Percentiles rank a stretch among this genome's conserved stretches.
Evolutionary conservation across 2,113 vertebrate genomes (phyloP).

Genomic region (Dissostichus mawsoni): DNA sequence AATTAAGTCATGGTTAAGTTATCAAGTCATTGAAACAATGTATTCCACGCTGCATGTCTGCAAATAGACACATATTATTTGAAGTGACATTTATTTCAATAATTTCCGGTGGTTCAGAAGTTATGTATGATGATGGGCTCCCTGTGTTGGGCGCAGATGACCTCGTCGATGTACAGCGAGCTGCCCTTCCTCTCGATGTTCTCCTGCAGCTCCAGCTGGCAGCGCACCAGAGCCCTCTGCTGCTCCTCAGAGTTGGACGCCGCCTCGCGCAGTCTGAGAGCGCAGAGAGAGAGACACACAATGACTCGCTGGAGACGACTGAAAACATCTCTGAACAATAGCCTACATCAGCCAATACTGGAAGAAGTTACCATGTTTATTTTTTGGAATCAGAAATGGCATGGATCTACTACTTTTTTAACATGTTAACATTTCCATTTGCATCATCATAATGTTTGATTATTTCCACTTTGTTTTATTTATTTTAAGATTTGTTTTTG

Average conservation of each 20-base stretch:
- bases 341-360: background rate
- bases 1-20: background rate
- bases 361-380: background rate
- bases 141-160: slow-evolving; percentile 88
- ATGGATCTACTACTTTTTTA: background rate
- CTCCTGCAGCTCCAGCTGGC: slow-evolving; percentile 89
- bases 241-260: slow-evolving; percentile 81
- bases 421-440: background rate
- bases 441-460: background rate
- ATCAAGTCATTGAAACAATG: background rate
- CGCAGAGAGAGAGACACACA: background rate
- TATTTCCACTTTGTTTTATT: background rate
- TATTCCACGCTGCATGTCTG: background rate
- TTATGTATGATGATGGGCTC: slow-evolving; percentile 81
- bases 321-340: background rate
- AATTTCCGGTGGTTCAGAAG: slow-evolving; percentile 74
- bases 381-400: background rate
- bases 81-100: background rate
- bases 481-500: background rate
- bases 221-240: slow-evolving; percentile 83
- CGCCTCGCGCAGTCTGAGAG: slow-evolving; percentile 82
- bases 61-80: background rate
- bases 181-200: slow-evolving; percentile 88
- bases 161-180: slow-evolving; percentile 92
- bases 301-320: background rate